A percentile compares a stretch with the other conserved stretches of the same genome.
These are phyloP conservation scores for Anodontia alba DNA, from an alignment of 2,888 invertebrate species.

Conservation along the genomic window DNA sequence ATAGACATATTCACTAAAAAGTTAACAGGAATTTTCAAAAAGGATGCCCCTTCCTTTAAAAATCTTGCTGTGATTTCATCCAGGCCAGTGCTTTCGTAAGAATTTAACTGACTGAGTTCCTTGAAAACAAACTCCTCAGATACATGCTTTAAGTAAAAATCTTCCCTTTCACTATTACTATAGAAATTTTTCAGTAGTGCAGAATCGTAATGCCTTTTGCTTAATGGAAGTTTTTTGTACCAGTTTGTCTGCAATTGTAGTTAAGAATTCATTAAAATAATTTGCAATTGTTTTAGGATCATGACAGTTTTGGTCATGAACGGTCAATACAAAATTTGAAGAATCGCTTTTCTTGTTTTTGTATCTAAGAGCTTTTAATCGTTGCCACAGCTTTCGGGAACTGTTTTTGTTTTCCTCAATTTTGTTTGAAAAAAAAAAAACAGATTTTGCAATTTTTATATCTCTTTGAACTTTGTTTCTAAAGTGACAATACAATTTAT, in stretches of 20 bases:
- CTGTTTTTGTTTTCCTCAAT: conserved; percentile 10
- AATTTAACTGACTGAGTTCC: background rate
- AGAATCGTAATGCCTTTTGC: background rate
- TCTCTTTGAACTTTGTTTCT: conserved; percentile 17
- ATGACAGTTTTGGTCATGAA: conserved; percentile 4
- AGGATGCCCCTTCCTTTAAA: too few species aligned
- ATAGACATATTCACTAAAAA: background rate
- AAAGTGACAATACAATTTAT: conserved; percentile 5
- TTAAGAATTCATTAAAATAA: conserved; percentile 19
- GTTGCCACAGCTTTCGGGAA: background rate
- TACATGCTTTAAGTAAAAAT: conserved; percentile 1
- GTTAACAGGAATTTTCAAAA: background rate
- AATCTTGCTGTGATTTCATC: background rate
- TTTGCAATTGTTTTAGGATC: conserved; percentile 7
- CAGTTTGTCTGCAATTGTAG: conserved; percentile 7
- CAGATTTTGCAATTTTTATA: background rate
- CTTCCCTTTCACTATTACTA: background rate
- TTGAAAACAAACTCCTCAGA: conserved; percentile 2
- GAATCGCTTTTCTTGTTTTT: background rate
- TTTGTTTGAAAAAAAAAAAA: conserved; percentile 11
- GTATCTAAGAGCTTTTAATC: background rate
- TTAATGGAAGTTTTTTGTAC: background rate
- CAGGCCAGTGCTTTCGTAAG: background rate
- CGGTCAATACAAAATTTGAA: conserved; percentile 19
- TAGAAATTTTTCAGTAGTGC: background rate